phyloP scores from a whole-genome alignment of 2,888 invertebrate genomes.

The Dynastes hyllus region DNA sequence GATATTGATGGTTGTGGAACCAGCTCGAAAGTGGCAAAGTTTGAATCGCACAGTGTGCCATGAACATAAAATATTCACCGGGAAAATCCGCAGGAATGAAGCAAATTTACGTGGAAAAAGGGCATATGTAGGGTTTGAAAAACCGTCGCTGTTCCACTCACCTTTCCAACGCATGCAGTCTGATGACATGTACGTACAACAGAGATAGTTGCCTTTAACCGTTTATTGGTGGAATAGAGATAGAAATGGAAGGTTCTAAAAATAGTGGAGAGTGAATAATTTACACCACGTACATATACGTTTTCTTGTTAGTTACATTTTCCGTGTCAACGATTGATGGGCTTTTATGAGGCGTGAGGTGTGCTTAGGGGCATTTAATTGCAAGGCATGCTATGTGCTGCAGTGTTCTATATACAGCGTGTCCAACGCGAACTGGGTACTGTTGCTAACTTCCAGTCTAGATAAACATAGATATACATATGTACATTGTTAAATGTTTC shows the following conservation, averaged over 20 bases:
- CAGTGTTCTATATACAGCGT: no score
- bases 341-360: neutral
- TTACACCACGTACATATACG: neutral
- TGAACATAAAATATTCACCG: neutral
- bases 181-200: no score
- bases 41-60: neutral
- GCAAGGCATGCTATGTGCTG: neutral
- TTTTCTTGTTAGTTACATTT: conserved; percentile 5
- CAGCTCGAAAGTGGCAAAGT: neutral
- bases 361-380: neutral
- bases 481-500: no score
- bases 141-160: neutral
- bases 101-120: conserved; percentile 20
- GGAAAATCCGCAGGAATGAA: conserved; percentile 2
- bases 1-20: neutral
- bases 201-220: no score
- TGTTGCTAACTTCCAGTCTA: no score
- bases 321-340: conserved; percentile 5
- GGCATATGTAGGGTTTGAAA: neutral
- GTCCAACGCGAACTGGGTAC: no score
- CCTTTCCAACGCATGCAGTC: neutral
- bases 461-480: no score
- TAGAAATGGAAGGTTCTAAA: neutral
- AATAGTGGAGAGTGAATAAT: conserved; percentile 19
- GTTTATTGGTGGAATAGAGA: neutral